A percentile compares a stretch with the other conserved stretches of the same genome.
These are phyloP conservation scores for Theristicus caerulescens DNA, from an alignment of 2,113 vertebrate species.

Conservation along the genomic window DNA sequence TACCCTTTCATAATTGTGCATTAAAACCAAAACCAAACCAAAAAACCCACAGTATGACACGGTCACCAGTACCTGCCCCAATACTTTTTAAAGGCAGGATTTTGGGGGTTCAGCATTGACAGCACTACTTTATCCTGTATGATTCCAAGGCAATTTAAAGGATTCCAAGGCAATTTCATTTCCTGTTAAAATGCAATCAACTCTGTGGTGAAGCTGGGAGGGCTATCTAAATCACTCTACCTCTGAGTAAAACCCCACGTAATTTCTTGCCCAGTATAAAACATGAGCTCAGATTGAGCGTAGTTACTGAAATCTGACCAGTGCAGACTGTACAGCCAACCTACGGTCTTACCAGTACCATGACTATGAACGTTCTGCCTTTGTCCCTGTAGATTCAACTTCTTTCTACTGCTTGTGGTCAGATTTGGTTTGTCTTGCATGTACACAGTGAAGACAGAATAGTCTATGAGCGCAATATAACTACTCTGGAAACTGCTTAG, in stretches of 20 bases:
- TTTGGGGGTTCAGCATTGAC: background rate
- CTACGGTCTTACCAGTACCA: background rate
- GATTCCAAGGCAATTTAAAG: background rate
- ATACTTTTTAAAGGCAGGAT: background rate
- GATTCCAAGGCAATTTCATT: background rate
- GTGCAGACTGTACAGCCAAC: fast-evolving
- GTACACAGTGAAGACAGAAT: background rate
- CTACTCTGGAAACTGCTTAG: background rate
- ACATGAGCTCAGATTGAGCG: background rate
- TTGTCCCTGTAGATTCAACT: background rate
- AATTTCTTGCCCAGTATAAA: background rate
- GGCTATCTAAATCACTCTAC: background rate
- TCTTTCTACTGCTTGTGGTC: background rate
- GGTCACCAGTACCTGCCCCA: background rate
- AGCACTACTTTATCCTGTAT: background rate
- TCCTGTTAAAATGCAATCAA: background rate
- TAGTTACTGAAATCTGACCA: background rate
- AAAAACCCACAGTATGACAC: fast-evolving
- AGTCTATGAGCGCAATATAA: background rate
- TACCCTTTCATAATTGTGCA: background rate
- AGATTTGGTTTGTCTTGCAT: background rate
- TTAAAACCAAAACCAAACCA: background rate
- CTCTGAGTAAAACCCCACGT: background rate
- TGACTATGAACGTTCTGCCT: background rate
- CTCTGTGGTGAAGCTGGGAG: background rate